Percentiles rank a stretch among this genome's conserved stretches.
Conservation (phyloP, 2,797 vertebrate species). For the Alca torda region DNA sequence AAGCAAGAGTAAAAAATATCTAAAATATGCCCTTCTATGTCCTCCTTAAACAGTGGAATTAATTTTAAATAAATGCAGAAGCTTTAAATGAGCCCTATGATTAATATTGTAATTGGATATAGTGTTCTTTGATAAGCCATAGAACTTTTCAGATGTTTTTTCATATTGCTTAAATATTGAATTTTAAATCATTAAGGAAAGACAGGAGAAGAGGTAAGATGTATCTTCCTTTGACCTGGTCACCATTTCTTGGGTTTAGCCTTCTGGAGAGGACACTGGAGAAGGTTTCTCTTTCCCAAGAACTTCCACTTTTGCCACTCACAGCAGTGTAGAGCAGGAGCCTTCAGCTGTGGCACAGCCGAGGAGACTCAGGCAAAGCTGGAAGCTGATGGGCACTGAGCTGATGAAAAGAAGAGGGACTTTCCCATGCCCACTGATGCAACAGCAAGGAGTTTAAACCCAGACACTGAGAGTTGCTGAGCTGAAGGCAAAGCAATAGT, state of each 20-base stretch:
- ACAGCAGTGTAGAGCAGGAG: fast-evolving
- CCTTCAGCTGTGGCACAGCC: neutral
- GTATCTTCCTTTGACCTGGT: neutral
- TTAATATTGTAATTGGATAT: neutral
- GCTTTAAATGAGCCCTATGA: neutral
- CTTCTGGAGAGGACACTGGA: neutral
- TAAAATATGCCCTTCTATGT: neutral
- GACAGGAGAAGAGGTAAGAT: neutral
- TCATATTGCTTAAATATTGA: neutral
- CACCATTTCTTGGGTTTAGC: neutral
- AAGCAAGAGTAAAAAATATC: neutral
- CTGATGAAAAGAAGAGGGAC: neutral
- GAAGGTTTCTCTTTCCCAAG: neutral
- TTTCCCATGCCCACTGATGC: neutral
- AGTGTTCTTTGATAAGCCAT: neutral
- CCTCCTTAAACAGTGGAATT: neutral
- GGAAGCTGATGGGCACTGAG: neutral
- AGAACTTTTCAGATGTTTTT: neutral
- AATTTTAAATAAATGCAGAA: neutral
- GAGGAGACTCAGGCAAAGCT: neutral
- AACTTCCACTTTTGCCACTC: neutral
- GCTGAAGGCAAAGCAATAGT: neutral
- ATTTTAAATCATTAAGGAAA: neutral
- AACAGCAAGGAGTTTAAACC: neutral
- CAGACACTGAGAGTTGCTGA: neutral